A percentile compares a stretch with the other conserved stretches of the same genome.
Evolutionary conservation across 1,140 invertebrate genomes (phyloP).

Genomic region (Dinothrombium tinctorium): DNA sequence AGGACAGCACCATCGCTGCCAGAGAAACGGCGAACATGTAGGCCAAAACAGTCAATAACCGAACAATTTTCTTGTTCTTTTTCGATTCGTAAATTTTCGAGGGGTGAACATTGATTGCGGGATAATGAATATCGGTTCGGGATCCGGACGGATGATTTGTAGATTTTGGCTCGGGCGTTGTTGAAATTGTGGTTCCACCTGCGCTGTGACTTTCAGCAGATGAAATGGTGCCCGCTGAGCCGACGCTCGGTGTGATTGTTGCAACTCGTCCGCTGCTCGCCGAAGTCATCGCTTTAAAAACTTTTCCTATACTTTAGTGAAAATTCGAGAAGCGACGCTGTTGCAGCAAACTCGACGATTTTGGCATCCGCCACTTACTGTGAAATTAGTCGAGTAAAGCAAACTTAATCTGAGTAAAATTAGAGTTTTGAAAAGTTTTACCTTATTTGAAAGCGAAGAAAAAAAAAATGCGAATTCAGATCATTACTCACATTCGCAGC

Average conservation of each 20-base stretch:
- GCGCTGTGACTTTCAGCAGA: background rate
- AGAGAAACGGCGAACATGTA: conserved; percentile 85
- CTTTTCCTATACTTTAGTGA: no score
- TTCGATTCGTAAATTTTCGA: conserved; percentile 46
- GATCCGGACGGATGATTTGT: background rate
- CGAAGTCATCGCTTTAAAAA: no score
- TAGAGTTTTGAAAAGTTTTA: no score
- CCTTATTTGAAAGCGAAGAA: no score
- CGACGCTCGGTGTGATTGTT: background rate
- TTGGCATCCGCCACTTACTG: no score
- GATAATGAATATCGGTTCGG: conserved; percentile 3
- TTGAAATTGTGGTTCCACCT: background rate
- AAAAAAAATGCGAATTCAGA: no score
- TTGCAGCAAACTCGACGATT: no score
- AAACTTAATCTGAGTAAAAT: no score
- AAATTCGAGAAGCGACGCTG: no score
- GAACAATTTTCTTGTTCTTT: conserved; percentile 57
- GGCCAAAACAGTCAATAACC: conserved; percentile 79
- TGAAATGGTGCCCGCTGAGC: background rate
- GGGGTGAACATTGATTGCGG: background rate
- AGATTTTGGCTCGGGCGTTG: conserved; percentile 2
- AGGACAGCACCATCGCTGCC: conserved; percentile 73
- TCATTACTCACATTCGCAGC: no score
- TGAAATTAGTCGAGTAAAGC: no score
- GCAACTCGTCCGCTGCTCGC: no score